Evolutionary conservation across 2,797 vertebrate species (phyloP).

Genomic region (Eremophila alpestris): DNA sequence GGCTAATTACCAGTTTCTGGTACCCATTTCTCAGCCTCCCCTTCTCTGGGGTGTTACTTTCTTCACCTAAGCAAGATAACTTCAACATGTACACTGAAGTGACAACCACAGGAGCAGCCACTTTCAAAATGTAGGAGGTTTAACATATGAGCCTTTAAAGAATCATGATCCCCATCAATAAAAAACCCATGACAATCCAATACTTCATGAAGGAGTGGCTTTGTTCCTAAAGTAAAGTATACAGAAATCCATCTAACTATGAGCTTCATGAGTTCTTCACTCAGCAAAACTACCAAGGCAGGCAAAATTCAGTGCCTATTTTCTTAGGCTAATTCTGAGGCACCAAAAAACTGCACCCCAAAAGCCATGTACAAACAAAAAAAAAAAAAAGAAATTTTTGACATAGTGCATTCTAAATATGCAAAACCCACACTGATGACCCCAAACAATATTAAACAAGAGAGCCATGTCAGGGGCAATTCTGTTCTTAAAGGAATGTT

Average conservation of each 20-base stretch:
- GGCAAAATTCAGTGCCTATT: background rate
- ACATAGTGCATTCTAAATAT: background rate
- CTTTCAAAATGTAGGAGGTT: background rate
- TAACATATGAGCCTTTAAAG: background rate
- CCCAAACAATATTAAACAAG: background rate
- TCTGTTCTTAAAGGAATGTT: background rate
- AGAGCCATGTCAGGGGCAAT: background rate
- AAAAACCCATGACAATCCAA: rapidly evolving
- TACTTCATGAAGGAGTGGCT: background rate
- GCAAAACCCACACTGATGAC: background rate
- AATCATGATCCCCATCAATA: background rate
- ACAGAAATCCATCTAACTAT: background rate
- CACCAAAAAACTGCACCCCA: background rate
- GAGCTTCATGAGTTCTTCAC: background rate
- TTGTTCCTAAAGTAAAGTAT: background rate
- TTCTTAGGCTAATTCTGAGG: background rate
- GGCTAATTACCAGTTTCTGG: background rate
- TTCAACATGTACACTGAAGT: background rate
- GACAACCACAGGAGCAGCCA: background rate
- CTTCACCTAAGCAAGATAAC: background rate
- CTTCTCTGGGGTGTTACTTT: background rate
- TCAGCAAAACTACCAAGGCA: background rate
- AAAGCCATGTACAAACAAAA: background rate
- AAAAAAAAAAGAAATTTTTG: background rate
- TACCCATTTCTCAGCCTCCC: background rate